A percentile compares a stretch with the other conserved stretches of the same genome.
Conservation (phyloP, 2,797 vertebrate species). For the Sylvia borin region DNA sequence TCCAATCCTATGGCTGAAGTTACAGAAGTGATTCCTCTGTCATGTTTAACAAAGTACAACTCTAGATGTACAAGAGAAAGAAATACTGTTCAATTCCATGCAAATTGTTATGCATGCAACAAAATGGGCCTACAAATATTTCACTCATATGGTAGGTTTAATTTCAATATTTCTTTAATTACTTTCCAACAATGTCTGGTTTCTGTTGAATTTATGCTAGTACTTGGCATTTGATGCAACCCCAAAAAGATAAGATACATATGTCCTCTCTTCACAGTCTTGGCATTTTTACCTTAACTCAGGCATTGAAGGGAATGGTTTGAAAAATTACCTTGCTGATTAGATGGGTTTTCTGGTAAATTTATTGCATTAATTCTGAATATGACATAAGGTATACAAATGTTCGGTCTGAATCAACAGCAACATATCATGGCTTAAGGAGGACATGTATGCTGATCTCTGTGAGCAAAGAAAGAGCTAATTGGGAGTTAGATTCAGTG, state of each 20-base stretch:
- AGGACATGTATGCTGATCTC: slow-evolving; percentile 64
- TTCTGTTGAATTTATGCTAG: slow-evolving; percentile 76
- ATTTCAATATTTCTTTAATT: slow-evolving; percentile 81
- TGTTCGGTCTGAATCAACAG: slow-evolving; percentile 46
- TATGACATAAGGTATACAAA: slow-evolving; percentile 71
- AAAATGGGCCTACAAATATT: slow-evolving; percentile 65
- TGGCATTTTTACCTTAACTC: slow-evolving; percentile 80
- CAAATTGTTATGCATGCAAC: slow-evolving; percentile 56
- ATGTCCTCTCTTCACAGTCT: slow-evolving; percentile 77
- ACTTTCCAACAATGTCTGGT: slow-evolving; percentile 79
- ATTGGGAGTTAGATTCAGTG: slow-evolving; percentile 79
- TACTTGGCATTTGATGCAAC: slow-evolving; percentile 77
- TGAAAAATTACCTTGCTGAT: slow-evolving; percentile 78
- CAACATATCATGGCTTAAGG: slow-evolving; percentile 71
- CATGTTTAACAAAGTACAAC: not conserved
- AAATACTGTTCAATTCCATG: slow-evolving; percentile 20
- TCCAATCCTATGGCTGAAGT: not conserved
- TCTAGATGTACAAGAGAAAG: not conserved
- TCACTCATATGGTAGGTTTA: slow-evolving; percentile 73
- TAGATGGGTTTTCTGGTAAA: slow-evolving; percentile 68
- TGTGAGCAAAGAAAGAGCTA: slow-evolving; percentile 71
- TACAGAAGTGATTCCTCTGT: not conserved
- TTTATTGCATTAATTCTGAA: slow-evolving; percentile 68
- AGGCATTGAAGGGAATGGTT: slow-evolving; percentile 62
- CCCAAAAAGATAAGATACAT: slow-evolving; percentile 79